Evolutionary conservation across 2,797 vertebrate genomes (phyloP).

Genomic region (Ispidina lecontei): DNA sequence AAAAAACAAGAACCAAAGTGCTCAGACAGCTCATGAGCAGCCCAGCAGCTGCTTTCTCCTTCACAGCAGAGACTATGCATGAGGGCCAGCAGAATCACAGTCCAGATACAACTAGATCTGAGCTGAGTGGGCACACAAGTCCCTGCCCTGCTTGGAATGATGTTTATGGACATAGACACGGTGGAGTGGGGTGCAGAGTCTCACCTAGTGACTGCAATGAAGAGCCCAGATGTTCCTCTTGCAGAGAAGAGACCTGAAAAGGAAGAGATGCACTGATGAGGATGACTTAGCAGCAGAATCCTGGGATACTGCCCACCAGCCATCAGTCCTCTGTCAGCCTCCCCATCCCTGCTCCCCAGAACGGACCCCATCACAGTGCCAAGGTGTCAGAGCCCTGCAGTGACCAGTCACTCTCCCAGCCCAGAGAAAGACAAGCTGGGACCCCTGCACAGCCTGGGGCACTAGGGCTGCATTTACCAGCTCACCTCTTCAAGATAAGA

Average conservation of each 20-base stretch:
- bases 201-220: constrained; percentile 60
- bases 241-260: constrained; percentile 44
- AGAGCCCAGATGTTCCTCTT: not conserved
- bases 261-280: not conserved
- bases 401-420: not conserved
- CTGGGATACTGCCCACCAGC: not conserved
- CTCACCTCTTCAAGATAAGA: constrained; percentile 14
- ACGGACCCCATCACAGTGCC: not conserved
- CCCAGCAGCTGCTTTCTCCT: not conserved
- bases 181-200: not conserved
- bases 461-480: not conserved
- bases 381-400: not conserved
- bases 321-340: not conserved
- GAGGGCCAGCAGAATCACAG: not conserved
- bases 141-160: not conserved
- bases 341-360: not conserved
- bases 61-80: accelerated
- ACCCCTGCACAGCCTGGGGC: not conserved
- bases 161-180: not conserved
- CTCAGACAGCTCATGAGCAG: not conserved
- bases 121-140: not conserved
- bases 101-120: not conserved
- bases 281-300: not conserved
- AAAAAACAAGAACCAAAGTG: not conserved
- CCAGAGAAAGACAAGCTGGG: not conserved